phyloP scores from a whole-genome alignment of 2,113 vertebrate genomes.

The Alouatta palliata region DNA sequence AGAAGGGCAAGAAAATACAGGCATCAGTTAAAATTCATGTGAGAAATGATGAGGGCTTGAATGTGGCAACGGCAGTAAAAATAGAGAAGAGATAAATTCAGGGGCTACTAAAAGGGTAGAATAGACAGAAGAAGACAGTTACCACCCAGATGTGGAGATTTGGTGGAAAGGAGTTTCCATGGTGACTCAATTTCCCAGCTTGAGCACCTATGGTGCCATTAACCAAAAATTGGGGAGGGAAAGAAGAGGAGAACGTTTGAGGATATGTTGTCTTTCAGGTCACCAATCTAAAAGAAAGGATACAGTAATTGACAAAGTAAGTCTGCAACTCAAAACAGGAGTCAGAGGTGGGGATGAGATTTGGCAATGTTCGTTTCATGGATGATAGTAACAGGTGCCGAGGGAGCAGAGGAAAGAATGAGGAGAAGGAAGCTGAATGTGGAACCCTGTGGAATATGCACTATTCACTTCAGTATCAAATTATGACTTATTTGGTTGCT shows the following conservation, averaged over 20 bases:
- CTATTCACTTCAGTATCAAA: not conserved
- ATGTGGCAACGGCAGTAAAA: not conserved
- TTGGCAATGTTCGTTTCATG: not conserved
- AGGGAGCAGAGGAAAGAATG: not conserved
- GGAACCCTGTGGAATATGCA: not conserved
- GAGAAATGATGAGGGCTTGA: not conserved
- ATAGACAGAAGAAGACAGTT: not conserved
- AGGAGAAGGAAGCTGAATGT: not conserved
- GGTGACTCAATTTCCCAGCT: not conserved
- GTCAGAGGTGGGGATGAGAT: not conserved
- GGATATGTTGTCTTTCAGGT: not conserved
- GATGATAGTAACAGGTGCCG: not conserved
- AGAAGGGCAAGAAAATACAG: not conserved
- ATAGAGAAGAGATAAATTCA: not conserved
- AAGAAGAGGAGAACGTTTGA: not conserved
- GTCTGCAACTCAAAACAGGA: not conserved
- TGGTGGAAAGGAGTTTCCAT: not conserved
- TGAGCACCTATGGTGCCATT: not conserved
- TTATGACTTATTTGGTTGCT: constrained; percentile 3
- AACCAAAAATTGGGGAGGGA: not conserved
- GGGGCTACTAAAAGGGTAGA: not conserved
- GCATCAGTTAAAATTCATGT: not conserved
- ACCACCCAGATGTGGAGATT: not conserved
- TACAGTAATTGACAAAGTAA: not conserved
- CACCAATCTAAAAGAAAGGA: not conserved